A percentile compares a stretch with the other conserved stretches of the same genome.
Evolutionary conservation across 2,113 vertebrate genomes (phyloP).

Genomic region (Trichechus manatus): DNA sequence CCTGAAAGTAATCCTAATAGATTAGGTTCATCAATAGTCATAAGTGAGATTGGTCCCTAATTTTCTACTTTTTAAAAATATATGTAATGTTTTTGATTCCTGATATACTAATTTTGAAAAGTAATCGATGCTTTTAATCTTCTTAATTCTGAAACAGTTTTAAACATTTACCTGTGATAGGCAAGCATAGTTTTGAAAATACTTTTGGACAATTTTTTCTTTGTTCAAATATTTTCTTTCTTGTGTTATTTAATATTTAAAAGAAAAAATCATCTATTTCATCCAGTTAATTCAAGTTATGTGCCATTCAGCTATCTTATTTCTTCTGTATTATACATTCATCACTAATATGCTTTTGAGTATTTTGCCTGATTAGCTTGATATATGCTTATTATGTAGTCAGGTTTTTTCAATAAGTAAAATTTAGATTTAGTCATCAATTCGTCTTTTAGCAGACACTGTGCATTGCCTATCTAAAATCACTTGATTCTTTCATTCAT

Average conservation of each 20-base stretch:
- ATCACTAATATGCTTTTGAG: neutral
- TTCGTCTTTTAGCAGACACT: no score
- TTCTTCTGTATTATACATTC: neutral
- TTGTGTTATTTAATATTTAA: no score
- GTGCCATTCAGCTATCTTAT: no score
- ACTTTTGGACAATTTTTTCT: neutral
- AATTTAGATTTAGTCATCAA: no score
- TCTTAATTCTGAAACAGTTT: conserved; percentile 48
- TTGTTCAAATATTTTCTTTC: no score
- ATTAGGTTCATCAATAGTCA: conserved; percentile 58
- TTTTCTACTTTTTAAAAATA: conserved; percentile 55
- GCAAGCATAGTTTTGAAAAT: conserved; percentile 35
- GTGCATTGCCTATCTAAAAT: no score
- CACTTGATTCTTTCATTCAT: no score
- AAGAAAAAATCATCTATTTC: no score
- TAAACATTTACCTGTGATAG: conserved; percentile 22
- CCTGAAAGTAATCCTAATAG: conserved; percentile 33
- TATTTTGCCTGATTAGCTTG: conserved; percentile 22
- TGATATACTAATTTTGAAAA: conserved; percentile 60
- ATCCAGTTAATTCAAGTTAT: no score
- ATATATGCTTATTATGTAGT: conserved; percentile 19
- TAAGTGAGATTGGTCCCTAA: neutral
- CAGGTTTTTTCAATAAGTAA: neutral
- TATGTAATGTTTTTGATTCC: conserved; percentile 19
- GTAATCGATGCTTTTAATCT: conserved; percentile 49